phyloP scores from a whole-genome alignment of 2,888 invertebrate species.

The Melanostoma mellinum region DNA sequence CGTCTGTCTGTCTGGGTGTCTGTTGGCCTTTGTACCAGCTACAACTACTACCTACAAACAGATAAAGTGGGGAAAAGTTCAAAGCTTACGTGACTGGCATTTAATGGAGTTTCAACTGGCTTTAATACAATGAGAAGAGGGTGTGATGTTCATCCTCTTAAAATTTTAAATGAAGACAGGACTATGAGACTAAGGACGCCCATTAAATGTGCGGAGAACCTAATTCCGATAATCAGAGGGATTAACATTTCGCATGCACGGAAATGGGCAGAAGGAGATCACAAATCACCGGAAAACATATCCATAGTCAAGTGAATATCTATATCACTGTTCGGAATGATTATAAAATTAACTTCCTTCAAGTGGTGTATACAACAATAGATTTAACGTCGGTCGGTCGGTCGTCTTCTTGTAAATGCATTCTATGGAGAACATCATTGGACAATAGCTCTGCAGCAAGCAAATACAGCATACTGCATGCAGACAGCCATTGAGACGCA shows the following conservation, averaged over 20 bases:
- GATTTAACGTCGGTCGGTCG: background rate
- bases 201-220: constrained; percentile 61
- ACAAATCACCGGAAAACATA: constrained; percentile 42
- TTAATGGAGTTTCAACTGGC: constrained; percentile 33
- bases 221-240: constrained; percentile 62
- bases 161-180: constrained; percentile 60
- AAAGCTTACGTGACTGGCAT: constrained; percentile 66
- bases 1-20: constrained; percentile 23
- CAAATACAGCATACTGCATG: background rate
- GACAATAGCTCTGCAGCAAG: background rate
- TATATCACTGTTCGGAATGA: constrained; percentile 14
- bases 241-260: constrained; percentile 50
- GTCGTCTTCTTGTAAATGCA: background rate
- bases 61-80: constrained; percentile 23
- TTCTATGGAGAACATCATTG: background rate
- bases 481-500: constrained; percentile 18
- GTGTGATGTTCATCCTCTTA: constrained; percentile 29
- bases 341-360: constrained; percentile 29
- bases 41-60: background rate
- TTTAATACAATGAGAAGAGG: background rate
- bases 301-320: background rate
- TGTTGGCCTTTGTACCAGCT: constrained; percentile 22
- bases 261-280: constrained; percentile 40
- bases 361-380: constrained; percentile 11
- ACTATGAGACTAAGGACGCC: constrained; percentile 44